phyloP scores from a whole-genome alignment of 2,888 invertebrate species.

The Stenotaenia linearis region DNA sequence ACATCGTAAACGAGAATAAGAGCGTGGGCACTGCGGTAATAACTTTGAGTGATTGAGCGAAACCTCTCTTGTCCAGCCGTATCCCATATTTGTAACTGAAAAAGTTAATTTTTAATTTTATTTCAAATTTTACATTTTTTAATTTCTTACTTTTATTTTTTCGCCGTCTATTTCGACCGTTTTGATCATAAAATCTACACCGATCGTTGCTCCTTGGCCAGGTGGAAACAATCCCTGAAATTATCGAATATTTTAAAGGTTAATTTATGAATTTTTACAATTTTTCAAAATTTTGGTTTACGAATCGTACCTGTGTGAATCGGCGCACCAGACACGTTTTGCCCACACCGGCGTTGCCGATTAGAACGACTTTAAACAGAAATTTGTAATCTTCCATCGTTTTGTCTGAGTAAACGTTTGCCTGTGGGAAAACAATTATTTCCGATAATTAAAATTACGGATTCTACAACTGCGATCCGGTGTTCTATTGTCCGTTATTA shows the following conservation, averaged over 20 bases:
- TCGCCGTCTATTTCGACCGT: constrained; percentile 94
- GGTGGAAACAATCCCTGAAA: constrained; percentile 86
- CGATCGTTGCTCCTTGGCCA: constrained; percentile 96
- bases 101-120: constrained; percentile 35
- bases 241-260: not conserved
- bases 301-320: constrained; percentile 73
- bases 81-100: constrained; percentile 96
- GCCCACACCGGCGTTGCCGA: constrained; percentile 96
- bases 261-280: too few relatives aligned
- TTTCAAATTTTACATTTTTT: not conserved
- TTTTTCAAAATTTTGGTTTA: not conserved
- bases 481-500: not conserved
- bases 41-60: constrained; percentile 95
- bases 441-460: not conserved
- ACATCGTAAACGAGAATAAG: constrained; percentile 95
- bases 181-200: constrained; percentile 99
- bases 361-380: constrained; percentile 96
- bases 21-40: constrained; percentile 94
- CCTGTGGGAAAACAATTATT: not conserved
- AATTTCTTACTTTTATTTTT: constrained; percentile 75
- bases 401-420: not conserved
- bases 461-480: not conserved
- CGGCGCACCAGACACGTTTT: constrained; percentile 94
- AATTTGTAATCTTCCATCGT: constrained; percentile 97
- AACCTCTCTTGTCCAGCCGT: constrained; percentile 94